Conservation (phyloP, 2,888 invertebrate genomes). For the Tineola bisselliella region DNA sequence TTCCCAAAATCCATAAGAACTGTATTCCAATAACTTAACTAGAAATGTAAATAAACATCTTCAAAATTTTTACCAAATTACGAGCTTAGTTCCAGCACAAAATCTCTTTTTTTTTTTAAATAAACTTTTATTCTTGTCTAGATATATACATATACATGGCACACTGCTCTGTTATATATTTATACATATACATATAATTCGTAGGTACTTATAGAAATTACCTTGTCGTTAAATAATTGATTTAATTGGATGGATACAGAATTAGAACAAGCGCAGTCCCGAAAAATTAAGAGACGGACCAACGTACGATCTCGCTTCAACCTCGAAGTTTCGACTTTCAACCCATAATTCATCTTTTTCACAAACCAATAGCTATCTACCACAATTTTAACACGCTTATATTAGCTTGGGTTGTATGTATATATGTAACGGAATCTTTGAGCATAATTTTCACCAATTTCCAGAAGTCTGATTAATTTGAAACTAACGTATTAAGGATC, state of each 20-base stretch:
- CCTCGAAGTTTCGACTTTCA: too few relatives aligned
- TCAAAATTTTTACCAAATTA: constrained; percentile 62
- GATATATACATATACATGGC: constrained; percentile 49
- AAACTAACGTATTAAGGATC: too few relatives aligned
- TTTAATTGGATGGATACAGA: constrained; percentile 64
- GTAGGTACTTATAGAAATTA: constrained; percentile 54
- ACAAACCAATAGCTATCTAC: too few relatives aligned
- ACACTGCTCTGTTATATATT: constrained; percentile 47
- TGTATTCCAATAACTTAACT: constrained; percentile 25
- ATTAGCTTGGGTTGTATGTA: too few relatives aligned
- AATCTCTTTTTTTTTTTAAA: constrained; percentile 57
- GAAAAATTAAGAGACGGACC: background rate
- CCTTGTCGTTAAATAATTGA: constrained; percentile 67
- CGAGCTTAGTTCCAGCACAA: constrained; percentile 63
- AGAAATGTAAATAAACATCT: constrained; percentile 63
- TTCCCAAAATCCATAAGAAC: background rate
- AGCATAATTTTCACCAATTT: too few relatives aligned
- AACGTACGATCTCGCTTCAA: too few relatives aligned
- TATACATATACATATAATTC: constrained; percentile 39
- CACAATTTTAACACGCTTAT: too few relatives aligned
- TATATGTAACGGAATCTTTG: too few relatives aligned
- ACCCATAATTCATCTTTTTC: too few relatives aligned
- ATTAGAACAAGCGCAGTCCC: constrained; percentile 44
- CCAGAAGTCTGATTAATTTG: too few relatives aligned
- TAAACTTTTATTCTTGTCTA: constrained; percentile 29